These are phyloP conservation scores for Platysteira castanea DNA, from an alignment of 2,113 vertebrate species.

Conservation along the genomic window DNA sequence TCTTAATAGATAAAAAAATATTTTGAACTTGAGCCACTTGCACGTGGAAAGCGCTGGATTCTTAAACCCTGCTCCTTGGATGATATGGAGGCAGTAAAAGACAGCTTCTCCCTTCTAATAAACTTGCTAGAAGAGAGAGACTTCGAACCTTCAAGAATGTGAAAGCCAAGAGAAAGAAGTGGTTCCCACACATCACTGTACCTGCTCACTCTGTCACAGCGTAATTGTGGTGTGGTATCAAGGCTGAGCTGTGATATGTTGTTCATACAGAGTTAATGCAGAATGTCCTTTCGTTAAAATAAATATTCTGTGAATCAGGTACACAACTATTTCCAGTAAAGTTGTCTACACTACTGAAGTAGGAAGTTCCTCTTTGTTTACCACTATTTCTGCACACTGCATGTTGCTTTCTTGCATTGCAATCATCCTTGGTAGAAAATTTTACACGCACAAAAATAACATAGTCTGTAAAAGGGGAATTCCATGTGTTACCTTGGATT, in stretches of 20 bases:
- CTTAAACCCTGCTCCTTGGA: slow-evolving; percentile 89
- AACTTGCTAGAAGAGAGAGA: slow-evolving; percentile 91
- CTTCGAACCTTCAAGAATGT: slow-evolving; percentile 86
- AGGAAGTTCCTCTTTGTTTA: slow-evolving; percentile 66
- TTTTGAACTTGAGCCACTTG: slow-evolving; percentile 96
- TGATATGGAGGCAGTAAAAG: slow-evolving; percentile 87
- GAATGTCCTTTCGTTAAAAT: slow-evolving; percentile 47
- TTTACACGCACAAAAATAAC: neutral
- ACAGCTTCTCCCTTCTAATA: slow-evolving; percentile 92
- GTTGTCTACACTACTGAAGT: slow-evolving; percentile 74
- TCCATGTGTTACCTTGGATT: neutral
- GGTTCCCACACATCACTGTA: slow-evolving; percentile 27
- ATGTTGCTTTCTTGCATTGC: slow-evolving; percentile 43
- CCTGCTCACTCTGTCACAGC: slow-evolving; percentile 43
- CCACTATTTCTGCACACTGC: slow-evolving; percentile 53
- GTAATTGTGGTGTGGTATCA: slow-evolving; percentile 48
- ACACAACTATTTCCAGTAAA: slow-evolving; percentile 52
- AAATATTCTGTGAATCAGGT: slow-evolving; percentile 56
- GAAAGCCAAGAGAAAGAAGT: slow-evolving; percentile 59
- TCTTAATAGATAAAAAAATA: slow-evolving; percentile 91
- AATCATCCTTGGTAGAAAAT: slow-evolving; percentile 17
- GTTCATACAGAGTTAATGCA: slow-evolving; percentile 27
- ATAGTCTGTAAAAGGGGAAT: neutral
- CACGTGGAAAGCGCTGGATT: slow-evolving; percentile 94
- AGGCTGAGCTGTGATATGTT: slow-evolving; percentile 22